phyloP scores from a whole-genome alignment of 2,888 invertebrate genomes.

The Macaria notata region DNA sequence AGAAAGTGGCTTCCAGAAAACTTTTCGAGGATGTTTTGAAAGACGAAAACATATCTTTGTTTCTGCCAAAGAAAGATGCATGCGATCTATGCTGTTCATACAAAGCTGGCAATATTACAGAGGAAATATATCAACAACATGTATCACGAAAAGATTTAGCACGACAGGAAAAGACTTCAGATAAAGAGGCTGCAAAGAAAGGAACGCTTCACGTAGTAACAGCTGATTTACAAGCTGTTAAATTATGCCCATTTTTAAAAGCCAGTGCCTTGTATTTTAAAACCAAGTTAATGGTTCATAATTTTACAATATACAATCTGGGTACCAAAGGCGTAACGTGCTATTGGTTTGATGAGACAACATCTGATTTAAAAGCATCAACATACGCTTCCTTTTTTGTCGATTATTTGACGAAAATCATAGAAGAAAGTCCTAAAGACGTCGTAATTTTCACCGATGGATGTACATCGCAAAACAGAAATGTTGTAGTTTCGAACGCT shows the following conservation, averaged over 20 bases:
- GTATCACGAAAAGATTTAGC: too few species aligned
- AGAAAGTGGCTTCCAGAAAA: neutral
- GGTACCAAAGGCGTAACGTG: neutral
- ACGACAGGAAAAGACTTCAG: too few species aligned
- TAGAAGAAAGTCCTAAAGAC: neutral
- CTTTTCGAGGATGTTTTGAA: neutral
- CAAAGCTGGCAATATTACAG: neutral
- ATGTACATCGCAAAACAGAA: constrained; percentile 1
- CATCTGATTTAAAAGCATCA: neutral
- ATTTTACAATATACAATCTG: neutral
- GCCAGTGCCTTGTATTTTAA: neutral
- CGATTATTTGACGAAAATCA: neutral
- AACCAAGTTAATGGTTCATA: neutral
- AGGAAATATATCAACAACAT: too few species aligned
- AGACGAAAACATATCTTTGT: neutral
- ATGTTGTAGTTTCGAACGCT: neutral
- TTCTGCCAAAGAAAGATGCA: neutral
- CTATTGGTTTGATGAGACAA: constrained; percentile 1
- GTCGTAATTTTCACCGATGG: neutral
- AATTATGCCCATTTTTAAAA: neutral
- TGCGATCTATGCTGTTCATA: neutral
- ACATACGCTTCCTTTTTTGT: neutral
- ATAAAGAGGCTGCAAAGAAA: too few species aligned
- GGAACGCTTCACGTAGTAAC: neutral
- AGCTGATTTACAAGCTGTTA: neutral